Conservation (phyloP, 2,888 invertebrate genomes). For the Pyrochroa serraticornis region DNA sequence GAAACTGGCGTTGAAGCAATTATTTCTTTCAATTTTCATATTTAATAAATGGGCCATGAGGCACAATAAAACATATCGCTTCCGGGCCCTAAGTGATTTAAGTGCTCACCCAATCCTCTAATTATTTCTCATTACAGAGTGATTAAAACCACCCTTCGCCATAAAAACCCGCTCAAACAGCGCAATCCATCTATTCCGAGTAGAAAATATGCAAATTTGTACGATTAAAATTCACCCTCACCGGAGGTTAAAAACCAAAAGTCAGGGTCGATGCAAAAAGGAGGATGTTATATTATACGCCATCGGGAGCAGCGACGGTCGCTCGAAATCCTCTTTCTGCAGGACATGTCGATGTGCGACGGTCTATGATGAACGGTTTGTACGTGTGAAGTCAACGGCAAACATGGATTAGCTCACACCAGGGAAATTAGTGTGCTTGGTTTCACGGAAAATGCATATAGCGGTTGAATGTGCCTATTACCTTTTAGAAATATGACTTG, state of each 20-base stretch:
- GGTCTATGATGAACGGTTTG: constrained; percentile 26
- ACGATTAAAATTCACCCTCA: constrained; percentile 21
- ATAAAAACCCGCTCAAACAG: constrained; percentile 15
- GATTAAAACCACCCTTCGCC: constrained; percentile 16
- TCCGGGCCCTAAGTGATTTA: too few relatives aligned
- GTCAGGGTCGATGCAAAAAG: constrained; percentile 10
- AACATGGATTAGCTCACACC: constrained; percentile 30
- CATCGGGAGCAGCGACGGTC: constrained; percentile 1
- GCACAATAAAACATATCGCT: too few relatives aligned
- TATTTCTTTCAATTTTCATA: too few relatives aligned
- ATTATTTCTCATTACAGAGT: constrained; percentile 10
- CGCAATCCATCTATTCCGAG: constrained; percentile 18
- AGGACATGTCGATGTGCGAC: constrained; percentile 16
- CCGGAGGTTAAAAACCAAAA: constrained; percentile 23
- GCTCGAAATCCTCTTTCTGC: constrained; percentile 14
- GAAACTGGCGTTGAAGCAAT: too few relatives aligned
- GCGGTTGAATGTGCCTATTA: constrained; percentile 30
- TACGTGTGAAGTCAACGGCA: constrained; percentile 32
- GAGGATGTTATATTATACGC: constrained; percentile 7
- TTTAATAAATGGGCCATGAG: too few relatives aligned
- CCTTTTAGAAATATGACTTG: constrained; percentile 29
- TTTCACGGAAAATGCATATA: constrained; percentile 32
- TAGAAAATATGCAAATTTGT: constrained; percentile 23
- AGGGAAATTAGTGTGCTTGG: constrained; percentile 34
- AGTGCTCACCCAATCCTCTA: not conserved